phyloP scores from a whole-genome alignment of 1,140 invertebrate genomes.

The Mesaphorura yosii region DNA sequence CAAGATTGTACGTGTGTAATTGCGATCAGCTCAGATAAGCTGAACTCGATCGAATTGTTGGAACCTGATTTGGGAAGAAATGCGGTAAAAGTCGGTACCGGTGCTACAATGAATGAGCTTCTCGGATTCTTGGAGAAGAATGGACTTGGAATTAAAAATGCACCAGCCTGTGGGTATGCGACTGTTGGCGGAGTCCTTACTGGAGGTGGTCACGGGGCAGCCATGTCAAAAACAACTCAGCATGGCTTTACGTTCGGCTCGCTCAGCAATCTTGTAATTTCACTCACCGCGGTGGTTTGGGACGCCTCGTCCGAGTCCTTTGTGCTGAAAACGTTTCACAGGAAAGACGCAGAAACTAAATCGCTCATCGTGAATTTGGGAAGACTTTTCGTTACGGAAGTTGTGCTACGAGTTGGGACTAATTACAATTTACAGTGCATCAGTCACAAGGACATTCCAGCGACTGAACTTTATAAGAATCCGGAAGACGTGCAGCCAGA shows the following conservation, averaged over 20 bases:
- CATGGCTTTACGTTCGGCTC: background rate
- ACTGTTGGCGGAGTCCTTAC: conserved; percentile 17
- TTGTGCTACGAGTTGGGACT: conserved; percentile 2
- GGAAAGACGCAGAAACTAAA: conserved; percentile 2
- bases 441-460: conserved; percentile 14
- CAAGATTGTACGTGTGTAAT: background rate
- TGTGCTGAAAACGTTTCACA: conserved; percentile 5
- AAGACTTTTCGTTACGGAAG: conserved; percentile 14
- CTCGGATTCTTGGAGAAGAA: background rate
- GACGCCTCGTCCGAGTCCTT: background rate
- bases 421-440: conserved; percentile 14
- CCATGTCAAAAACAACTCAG: background rate
- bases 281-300: conserved; percentile 17
- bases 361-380: conserved; percentile 13
- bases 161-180: conserved; percentile 3
- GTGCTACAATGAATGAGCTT: background rate
- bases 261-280: conserved; percentile 16
- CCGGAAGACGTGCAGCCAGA: background rate
- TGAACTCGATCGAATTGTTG: background rate
- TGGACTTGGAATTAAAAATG: background rate
- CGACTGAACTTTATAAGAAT: conserved; percentile 5
- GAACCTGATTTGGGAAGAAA: background rate
- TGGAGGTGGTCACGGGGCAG: conserved; percentile 14
- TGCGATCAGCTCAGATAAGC: background rate
- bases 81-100: background rate